These are phyloP conservation scores for Helicoverpa assulta DNA, from an alignment of 2,888 invertebrate species.

Conservation along the genomic window DNA sequence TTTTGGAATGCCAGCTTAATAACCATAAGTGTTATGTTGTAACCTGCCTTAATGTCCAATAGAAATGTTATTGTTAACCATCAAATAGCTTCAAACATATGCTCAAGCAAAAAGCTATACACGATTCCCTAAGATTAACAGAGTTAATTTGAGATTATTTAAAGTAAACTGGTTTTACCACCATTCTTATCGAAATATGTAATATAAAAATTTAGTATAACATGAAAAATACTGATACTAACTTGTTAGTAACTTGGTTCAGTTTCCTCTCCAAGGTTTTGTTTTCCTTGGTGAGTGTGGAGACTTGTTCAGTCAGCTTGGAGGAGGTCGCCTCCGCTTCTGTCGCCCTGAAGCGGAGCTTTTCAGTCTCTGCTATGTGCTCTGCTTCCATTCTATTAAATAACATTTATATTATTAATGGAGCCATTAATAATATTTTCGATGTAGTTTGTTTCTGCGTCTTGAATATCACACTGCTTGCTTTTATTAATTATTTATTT, in stretches of 20 bases:
- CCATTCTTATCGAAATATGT: too few relatives aligned
- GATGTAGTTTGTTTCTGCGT: too few relatives aligned
- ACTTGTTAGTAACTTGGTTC: slow-evolving; percentile 91
- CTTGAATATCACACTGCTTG: too few relatives aligned
- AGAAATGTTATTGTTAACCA: too few relatives aligned
- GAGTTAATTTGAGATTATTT: not conserved
- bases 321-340: slow-evolving; percentile 86
- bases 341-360: slow-evolving; percentile 87
- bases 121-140: not conserved
- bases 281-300: slow-evolving; percentile 91
- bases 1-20: too few relatives aligned
- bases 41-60: too few relatives aligned
- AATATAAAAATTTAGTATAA: slow-evolving; percentile 73
- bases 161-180: too few relatives aligned
- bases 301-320: slow-evolving; percentile 86
- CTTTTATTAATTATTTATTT: too few relatives aligned
- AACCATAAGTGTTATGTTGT: not conserved
- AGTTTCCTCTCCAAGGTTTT: slow-evolving; percentile 93
- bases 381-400: slow-evolving; percentile 85
- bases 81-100: too few relatives aligned
- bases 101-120: too few relatives aligned
- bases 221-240: slow-evolving; percentile 75
- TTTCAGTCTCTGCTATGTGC: slow-evolving; percentile 87
- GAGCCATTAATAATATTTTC: too few relatives aligned
- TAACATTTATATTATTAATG: not conserved